A percentile compares a stretch with the other conserved stretches of the same genome.
These are phyloP conservation scores for Diachasma alloeum DNA, from an alignment of 1,140 invertebrate genomes.

Conservation along the genomic window DNA sequence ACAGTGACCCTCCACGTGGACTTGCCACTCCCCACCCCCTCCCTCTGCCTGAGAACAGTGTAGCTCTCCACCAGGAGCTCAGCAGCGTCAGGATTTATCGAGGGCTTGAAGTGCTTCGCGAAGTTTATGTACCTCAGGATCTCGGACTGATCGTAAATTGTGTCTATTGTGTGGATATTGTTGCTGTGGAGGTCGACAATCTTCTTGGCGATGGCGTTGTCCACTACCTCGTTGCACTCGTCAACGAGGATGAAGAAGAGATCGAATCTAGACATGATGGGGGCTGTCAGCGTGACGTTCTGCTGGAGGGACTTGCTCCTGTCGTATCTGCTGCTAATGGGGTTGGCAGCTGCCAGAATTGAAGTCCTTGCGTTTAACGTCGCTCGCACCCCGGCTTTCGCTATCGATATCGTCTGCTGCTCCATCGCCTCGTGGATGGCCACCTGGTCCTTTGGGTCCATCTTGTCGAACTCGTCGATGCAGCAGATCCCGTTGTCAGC, in stretches of 20 bases:
- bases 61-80: slow-evolving; percentile 91
- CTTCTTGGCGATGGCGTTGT: slow-evolving; percentile 95
- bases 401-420: slow-evolving; percentile 99
- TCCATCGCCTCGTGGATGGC: slow-evolving; percentile 99
- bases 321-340: slow-evolving; percentile 96
- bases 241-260: slow-evolving; percentile 98
- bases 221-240: slow-evolving; percentile 92
- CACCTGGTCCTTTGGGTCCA: slow-evolving; percentile 97
- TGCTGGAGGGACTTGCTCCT: slow-evolving; percentile 93
- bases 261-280: slow-evolving; percentile 99
- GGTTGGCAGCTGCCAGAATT: slow-evolving; percentile 98
- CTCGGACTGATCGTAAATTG: slow-evolving; percentile 85
- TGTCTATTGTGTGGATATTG: slow-evolving; percentile 77
- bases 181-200: slow-evolving; percentile 95
- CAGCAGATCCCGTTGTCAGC: slow-evolving; percentile 99
- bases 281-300: slow-evolving; percentile 92
- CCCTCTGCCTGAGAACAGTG: slow-evolving; percentile 83
- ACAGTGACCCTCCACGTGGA: slow-evolving; percentile 97
- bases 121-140: slow-evolving; percentile 95
- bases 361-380: slow-evolving; percentile 98
- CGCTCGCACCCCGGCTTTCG: slow-evolving; percentile 97
- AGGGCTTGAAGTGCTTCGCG: slow-evolving; percentile 95
- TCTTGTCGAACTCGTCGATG: slow-evolving; percentile 99
- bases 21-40: slow-evolving; percentile 74
- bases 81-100: slow-evolving; percentile 84